Base-by-base conservation (phyloP, 2,113 vertebrate genomes). In the Stegastes partitus region DNA sequence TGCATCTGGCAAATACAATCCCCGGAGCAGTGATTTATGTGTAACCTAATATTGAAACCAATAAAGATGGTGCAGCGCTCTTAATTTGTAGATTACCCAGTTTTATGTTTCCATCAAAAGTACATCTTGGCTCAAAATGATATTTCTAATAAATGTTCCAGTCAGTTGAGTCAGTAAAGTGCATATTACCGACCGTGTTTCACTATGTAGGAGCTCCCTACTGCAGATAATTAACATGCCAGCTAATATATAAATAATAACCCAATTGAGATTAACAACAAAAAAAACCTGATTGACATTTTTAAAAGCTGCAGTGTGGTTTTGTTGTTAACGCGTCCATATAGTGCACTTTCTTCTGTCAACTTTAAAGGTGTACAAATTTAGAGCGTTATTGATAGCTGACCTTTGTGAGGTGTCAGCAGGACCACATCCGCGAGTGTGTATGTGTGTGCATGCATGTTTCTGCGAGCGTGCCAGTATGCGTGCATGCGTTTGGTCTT, bases 301-400 rank as follows among this genome's bases (percentile, higher is more conserved):
- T 14, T 54, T 61, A 10, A 61, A 59, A 74, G 61, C 73, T 39
- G 15, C 22, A 16, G 23, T 31, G 45, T 63, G 42, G 51, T 76
- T 63, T 62, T 69, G 50, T 63, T 37, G 25, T 65, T 63, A n/a
- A 54, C 49, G 22, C 54, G 39, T 50, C n/a, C 67, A 70, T 8
- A 56, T 75, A 57, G 64, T 61, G 19, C 9, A 12, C 53, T 21
- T 78, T 83, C 56, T 50, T 82, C 61, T 79, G 74, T 87, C 84
- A 78, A 55, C 69, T 68, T 77, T 51, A 81, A 76, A 87, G 78
- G 57, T 64, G 44, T 19, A 76, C 79, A 87, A 54, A 90, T 93
- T 92, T 91, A 90, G 86, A 88, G 44, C 0, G 62, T 72, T 86
- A 84, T 79, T 91, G 88, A 91, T 83, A 88, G 72, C 42, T 91